These are phyloP conservation scores for Octopus bimaculoides DNA, from an alignment of 1,140 invertebrate species.

Conservation along the genomic window DNA sequence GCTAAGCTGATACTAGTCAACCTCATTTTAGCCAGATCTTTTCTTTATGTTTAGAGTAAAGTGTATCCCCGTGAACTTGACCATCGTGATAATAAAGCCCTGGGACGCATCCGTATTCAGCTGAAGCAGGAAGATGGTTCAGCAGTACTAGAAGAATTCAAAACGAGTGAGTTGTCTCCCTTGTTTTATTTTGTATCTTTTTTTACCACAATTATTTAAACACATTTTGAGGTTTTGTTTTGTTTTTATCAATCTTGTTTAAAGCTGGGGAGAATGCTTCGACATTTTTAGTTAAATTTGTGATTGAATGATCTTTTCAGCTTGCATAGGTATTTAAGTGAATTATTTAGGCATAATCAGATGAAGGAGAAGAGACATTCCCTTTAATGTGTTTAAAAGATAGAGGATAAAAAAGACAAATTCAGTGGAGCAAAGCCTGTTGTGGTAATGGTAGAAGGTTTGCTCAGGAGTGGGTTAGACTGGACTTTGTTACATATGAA, in stretches of 20 bases:
- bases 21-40: neutral
- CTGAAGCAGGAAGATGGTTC: conserved; percentile 89
- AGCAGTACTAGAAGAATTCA: conserved; percentile 71
- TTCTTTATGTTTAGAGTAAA: conserved; percentile 69
- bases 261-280: neutral
- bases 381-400: too few species aligned
- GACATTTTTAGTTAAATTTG: neutral
- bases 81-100: conserved; percentile 74
- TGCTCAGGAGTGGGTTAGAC: too few species aligned
- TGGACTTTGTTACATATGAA: too few species aligned
- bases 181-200: conserved; percentile 6
- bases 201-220: neutral
- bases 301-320: neutral
- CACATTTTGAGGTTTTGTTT: neutral
- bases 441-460: too few species aligned
- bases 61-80: conserved; percentile 87
- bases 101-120: conserved; percentile 88
- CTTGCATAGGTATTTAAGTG: neutral
- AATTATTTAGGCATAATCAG: neutral
- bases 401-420: too few species aligned
- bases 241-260: neutral
- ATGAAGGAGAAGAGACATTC: too few species aligned
- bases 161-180: conserved; percentile 62
- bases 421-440: too few species aligned
- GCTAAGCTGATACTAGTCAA: too few species aligned